Percentiles rank a stretch among this genome's conserved stretches.
Conservation (phyloP, 1,140 invertebrate genomes). For the Drosophila nasuta region DNA sequence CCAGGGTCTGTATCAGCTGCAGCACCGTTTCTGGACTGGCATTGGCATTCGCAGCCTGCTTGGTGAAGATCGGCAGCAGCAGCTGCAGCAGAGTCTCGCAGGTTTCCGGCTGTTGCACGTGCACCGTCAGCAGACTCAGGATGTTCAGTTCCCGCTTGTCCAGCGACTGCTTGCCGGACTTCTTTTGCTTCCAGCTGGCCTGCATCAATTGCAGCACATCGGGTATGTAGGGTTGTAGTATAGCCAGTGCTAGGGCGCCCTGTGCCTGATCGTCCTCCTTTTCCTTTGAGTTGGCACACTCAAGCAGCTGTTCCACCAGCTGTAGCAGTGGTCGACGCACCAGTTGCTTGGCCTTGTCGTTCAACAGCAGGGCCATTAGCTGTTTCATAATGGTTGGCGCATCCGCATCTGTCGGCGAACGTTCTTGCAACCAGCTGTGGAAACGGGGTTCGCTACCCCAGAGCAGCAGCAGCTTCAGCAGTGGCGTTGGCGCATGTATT, state of each 20-base stretch:
- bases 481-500: constrained; percentile 92
- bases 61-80: constrained; percentile 90
- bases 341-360: constrained; percentile 87
- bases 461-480: constrained; percentile 91
- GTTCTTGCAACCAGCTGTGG: constrained; percentile 52
- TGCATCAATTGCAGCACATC: constrained; percentile 90
- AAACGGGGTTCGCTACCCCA: constrained; percentile 87
- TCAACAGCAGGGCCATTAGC: constrained; percentile 89
- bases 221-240: constrained; percentile 88
- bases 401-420: constrained; percentile 58
- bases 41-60: constrained; percentile 85
- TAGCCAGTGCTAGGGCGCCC: constrained; percentile 60
- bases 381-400: constrained; percentile 59
- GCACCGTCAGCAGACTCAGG: constrained; percentile 91
- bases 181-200: constrained; percentile 86
- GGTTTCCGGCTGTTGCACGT: constrained; percentile 88
- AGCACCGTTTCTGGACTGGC: constrained; percentile 86
- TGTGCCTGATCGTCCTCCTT: background rate
- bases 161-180: constrained; percentile 75
- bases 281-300: constrained; percentile 83
- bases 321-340: constrained; percentile 91
- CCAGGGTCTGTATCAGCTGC: constrained; percentile 89
- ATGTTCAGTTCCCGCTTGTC: constrained; percentile 91
- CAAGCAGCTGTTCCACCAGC: constrained; percentile 92
- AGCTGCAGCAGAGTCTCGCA: constrained; percentile 90